Evolutionary conservation across 2,888 invertebrate genomes (phyloP), one percentile per base, ranked within the genome.

Genomic region (Ennomos fuscantarius): DNA sequence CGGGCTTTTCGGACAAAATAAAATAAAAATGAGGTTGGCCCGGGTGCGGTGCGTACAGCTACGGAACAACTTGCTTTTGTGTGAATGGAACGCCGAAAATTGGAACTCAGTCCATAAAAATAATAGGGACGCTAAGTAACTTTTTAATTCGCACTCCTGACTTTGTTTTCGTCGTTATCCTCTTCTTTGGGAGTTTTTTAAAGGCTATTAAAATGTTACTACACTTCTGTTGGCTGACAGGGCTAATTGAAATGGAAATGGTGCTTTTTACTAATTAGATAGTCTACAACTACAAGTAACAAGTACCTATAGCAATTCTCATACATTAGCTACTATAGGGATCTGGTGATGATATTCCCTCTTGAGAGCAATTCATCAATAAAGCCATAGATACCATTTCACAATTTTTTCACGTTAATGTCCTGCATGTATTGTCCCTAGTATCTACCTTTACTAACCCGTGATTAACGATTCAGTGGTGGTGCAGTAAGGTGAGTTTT

Each of bases 1-100:
- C 74, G 76, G 76, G 69, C 70, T 73, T 81, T 80, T 79, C 71
- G 71, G 74, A 71, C 72, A 70, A 74, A 73, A 76, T 78, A 72
- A 78, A 82, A 80, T 49, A 54, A 59, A 49, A 53, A 49, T 37
- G 58, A 53, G 51, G 48, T 31, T 15, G 41, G 34, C 76, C 74
- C 73, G 73, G 74, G 65, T 61, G 65, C 70, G 70, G 60, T 68
- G 71, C 64, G 71, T 68, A 56, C 69, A 52, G 63, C 64, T 65
- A 62, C 63, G 66, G 57, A 67, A 67, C 67, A 69, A 66, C 60
- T 62, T 60, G 58, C 61, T 66, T 66, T 64, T 49, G 57, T 66
- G 64, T 59, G 55, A 63, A 63, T 56, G 57, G 55, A 55, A 58
- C 60, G 52, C 50, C 59, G 47, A 47, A 59, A 68, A 68, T 67